These are phyloP conservation scores for Cotesia chilonis DNA, from an alignment of 1,140 invertebrate species.

Conservation along the genomic window DNA sequence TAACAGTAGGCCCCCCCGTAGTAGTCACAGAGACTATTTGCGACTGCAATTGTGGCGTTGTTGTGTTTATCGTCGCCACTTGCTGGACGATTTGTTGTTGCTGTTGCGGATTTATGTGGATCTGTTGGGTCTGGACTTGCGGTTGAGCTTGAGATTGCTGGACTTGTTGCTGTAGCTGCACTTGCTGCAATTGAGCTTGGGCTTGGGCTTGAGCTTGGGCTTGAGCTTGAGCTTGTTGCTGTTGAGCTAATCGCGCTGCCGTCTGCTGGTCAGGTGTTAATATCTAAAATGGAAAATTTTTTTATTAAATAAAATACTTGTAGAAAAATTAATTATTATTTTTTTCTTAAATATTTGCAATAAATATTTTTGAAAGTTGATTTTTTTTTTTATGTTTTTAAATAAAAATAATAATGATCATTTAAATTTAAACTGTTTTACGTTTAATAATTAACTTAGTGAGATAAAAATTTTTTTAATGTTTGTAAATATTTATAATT, in stretches of 20 bases:
- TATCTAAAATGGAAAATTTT: conserved; percentile 39
- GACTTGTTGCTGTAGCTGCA: conserved; percentile 41
- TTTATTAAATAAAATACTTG: not conserved
- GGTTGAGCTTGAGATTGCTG: conserved; percentile 38
- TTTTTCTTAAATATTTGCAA: not conserved
- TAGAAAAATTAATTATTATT: conserved; percentile 25
- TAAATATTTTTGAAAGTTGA: too few species aligned
- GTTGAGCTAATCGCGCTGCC: conserved; percentile 54
- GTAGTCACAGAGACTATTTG: conserved; percentile 44
- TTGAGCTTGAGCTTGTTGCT: conserved; percentile 46
- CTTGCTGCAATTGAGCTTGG: conserved; percentile 47
- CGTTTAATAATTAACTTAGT: too few species aligned
- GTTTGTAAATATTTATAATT: too few species aligned
- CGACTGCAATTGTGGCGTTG: conserved; percentile 35
- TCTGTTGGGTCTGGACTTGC: conserved; percentile 48
- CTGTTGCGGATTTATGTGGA: conserved; percentile 41
- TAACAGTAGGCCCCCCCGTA: conserved; percentile 49
- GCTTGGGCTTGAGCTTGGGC: conserved; percentile 36
- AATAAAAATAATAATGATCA: too few species aligned
- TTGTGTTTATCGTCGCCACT: not conserved
- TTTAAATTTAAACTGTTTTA: too few species aligned
- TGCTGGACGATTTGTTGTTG: conserved; percentile 41
- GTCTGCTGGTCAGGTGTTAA: conserved; percentile 61
- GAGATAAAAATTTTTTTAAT: too few species aligned
- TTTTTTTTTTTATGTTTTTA: too few species aligned